Evolutionary conservation across 2,888 invertebrate species (phyloP), one percentile per base, ranked within the genome.

Genomic region (Ophraella communa): DNA sequence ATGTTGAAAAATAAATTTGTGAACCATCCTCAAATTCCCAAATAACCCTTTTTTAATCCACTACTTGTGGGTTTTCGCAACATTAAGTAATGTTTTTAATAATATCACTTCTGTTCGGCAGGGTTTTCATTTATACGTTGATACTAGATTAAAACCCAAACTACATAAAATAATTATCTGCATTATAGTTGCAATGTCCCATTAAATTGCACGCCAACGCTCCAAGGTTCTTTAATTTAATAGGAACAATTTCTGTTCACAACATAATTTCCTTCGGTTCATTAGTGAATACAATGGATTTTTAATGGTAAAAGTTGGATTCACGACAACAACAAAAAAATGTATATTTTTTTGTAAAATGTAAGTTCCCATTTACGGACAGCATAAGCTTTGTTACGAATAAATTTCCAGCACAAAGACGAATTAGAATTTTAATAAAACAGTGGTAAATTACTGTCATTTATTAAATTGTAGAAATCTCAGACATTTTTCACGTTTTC

Each of bases 391-490:
- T 18, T 45, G 30, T 27, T 56, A 18, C 42, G 20, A 20, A 2
- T n/a, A 56, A 45, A 45, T 56, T 59, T 24, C 51, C 51, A 51
- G 30, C 47, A 23, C 10, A 39, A n/a, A 51, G 59, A 59, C 51
- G 42, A 59, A 59, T 59, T 51, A 51, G 39, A 27, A 51, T 51
- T 59, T 59, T 59, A 59, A 59, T 59, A 59, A 59, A 59, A 59
- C 59, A 51, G 51, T 24, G 42, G 17, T 18, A 59, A 59, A 59
- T 42, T 39, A 51, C 51, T 42, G 27, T 42, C 59, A 59, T 59
- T 59, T 59, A 59, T 59, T 18, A 59, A 39, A 17, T 27, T 51
- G 59, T 51, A 17, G 17, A 59, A 59, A 59, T 59, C 51, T 59
- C 51, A n/a, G 27, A 51, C 59, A 59, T 59, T 59, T 59, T 51